phyloP scores from a whole-genome alignment of 2,888 invertebrate species.

The Furcula furcula region DNA sequence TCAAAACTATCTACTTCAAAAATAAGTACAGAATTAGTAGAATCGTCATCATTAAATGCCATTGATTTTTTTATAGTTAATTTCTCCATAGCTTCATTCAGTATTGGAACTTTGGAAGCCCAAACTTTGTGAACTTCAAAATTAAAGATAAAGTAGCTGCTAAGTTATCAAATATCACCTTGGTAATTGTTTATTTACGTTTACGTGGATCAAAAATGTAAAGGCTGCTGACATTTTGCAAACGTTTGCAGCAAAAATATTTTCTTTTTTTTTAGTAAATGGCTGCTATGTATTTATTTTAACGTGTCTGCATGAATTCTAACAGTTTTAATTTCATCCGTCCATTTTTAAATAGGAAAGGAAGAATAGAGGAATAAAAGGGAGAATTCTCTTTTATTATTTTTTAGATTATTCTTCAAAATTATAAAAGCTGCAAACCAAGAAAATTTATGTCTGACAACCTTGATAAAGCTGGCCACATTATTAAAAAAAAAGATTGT shows the following conservation, averaged over 20 bases:
- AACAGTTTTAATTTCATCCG: too few species aligned
- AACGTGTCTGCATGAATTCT: too few species aligned
- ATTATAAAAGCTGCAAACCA: too few species aligned
- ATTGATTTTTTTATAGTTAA: slow-evolving; percentile 25
- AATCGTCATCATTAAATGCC: slow-evolving; percentile 28
- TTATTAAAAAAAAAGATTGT: too few species aligned
- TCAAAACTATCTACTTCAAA: slow-evolving; percentile 40
- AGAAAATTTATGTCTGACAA: too few species aligned
- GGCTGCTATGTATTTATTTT: background rate
- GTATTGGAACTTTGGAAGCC: background rate
- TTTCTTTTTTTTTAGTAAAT: background rate
- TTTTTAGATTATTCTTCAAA: too few species aligned
- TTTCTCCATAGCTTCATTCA: slow-evolving; percentile 17
- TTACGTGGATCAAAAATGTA: slow-evolving; percentile 12
- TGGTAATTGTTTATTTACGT: slow-evolving; percentile 46
- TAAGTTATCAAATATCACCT: slow-evolving; percentile 39
- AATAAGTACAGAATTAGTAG: slow-evolving; percentile 34
- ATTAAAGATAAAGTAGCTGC: background rate
- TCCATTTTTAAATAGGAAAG: too few species aligned
- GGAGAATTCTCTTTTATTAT: too few species aligned
- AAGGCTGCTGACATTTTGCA: slow-evolving; percentile 24
- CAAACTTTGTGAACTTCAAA: background rate
- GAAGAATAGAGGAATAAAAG: too few species aligned
- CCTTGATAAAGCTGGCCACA: too few species aligned
- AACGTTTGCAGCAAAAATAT: too few species aligned